Percentiles rank a stretch among this genome's conserved stretches.
These are phyloP conservation scores for Meloe dianella DNA, from an alignment of 2,888 invertebrate species.

Conservation along the genomic window DNA sequence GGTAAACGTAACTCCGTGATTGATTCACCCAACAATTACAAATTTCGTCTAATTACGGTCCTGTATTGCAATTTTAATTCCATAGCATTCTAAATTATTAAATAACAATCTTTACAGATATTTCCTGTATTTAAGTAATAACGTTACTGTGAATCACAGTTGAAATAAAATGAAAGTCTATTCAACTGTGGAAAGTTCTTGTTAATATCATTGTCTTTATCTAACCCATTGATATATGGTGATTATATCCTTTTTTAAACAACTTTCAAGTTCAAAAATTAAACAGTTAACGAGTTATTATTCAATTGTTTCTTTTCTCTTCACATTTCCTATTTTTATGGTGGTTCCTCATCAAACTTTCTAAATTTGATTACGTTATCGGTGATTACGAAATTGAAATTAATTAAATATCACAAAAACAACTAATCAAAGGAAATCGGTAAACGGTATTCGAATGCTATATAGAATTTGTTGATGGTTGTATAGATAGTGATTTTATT, in stretches of 20 bases:
- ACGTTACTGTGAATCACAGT: not conserved
- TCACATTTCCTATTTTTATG: not conserved
- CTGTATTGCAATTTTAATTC: not conserved
- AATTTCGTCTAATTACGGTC: not conserved
- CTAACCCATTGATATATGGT: not conserved
- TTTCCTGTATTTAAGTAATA: slow-evolving; percentile 1
- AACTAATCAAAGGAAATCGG: not conserved
- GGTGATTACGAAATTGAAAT: not conserved
- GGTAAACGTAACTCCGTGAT: not conserved
- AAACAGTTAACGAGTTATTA: not conserved
- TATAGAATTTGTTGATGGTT: not conserved
- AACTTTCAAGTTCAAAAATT: slow-evolving; percentile 6
- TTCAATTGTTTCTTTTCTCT: not conserved
- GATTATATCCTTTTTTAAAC: not conserved
- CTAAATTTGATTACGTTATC: not conserved
- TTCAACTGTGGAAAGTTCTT: not conserved
- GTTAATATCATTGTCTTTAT: not conserved
- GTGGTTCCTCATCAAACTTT: not conserved
- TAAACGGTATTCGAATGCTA: too few species aligned
- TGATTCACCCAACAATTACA: not conserved
- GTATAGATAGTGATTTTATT: not conserved
- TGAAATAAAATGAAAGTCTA: not conserved
- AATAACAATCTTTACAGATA: not conserved
- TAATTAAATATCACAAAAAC: not conserved
- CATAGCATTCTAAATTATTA: not conserved